phyloP scores from a whole-genome alignment of 2,113 vertebrate genomes.

The Oophaga pumilio region DNA sequence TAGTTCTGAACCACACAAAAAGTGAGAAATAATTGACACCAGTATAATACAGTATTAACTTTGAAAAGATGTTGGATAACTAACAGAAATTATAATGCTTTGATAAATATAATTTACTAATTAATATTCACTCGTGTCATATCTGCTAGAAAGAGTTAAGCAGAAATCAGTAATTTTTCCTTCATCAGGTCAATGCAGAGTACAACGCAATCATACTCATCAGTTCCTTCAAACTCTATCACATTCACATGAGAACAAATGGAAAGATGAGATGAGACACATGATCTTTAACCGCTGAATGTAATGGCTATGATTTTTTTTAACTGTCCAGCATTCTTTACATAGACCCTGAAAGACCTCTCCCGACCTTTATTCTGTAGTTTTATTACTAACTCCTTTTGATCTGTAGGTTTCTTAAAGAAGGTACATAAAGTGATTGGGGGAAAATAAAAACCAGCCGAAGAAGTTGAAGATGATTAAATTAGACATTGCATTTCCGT shows the following conservation, averaged over 20 bases:
- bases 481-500: slow-evolving; percentile 52
- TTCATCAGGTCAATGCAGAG: slow-evolving; percentile 1
- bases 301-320: slow-evolving; percentile 18
- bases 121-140: background rate
- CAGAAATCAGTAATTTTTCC: background rate
- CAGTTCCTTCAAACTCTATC: background rate
- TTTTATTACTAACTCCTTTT: slow-evolving; percentile 11
- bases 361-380: slow-evolving; percentile 36
- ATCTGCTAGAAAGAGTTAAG: background rate
- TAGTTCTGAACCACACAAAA: no score
- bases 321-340: slow-evolving; percentile 5
- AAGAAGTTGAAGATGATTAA: slow-evolving; percentile 53
- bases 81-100: background rate
- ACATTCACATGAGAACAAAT: slow-evolving; percentile 14
- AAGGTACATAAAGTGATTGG: slow-evolving; percentile 37
- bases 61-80: background rate
- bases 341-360: slow-evolving; percentile 28
- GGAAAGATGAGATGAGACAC: slow-evolving; percentile 20
- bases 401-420: slow-evolving; percentile 29
- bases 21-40: background rate
- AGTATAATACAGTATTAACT: no score
- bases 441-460: slow-evolving; percentile 54
- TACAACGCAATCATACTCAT: slow-evolving; percentile 10
- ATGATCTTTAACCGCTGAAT: slow-evolving; percentile 31
- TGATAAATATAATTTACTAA: background rate